These are phyloP conservation scores for Calyptomena viridis DNA, from an alignment of 2,113 vertebrate genomes.

Conservation along the genomic window DNA sequence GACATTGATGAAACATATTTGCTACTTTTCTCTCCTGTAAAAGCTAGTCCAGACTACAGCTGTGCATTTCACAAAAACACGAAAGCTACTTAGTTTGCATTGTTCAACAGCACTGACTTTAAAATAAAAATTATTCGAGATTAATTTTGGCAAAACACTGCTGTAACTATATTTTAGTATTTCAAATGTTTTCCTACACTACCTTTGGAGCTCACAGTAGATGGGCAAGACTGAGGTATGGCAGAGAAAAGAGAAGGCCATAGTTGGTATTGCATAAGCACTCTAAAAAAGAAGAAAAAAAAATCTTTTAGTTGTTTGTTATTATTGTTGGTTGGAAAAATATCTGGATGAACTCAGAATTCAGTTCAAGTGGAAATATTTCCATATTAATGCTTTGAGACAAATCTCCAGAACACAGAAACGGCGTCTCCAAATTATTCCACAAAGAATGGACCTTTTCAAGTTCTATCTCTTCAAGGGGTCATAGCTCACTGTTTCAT, in stretches of 20 bases:
- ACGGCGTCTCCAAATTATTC: background rate
- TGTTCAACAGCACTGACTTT: background rate
- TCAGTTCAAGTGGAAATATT: background rate
- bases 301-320: background rate
- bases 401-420: background rate
- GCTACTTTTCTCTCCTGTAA: background rate
- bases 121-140: background rate
- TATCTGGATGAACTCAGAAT: background rate
- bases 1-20: background rate
- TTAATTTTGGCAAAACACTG: background rate
- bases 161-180: background rate
- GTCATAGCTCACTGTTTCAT: background rate
- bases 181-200: background rate
- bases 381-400: background rate
- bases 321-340: background rate
- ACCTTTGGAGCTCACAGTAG: slow-evolving; percentile 90
- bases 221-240: slow-evolving; percentile 95
- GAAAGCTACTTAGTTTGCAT: background rate
- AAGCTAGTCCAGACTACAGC: background rate
- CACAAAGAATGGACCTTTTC: background rate
- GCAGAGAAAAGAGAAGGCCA: slow-evolving; percentile 99
- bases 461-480: background rate
- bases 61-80: background rate
- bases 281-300: slow-evolving; percentile 78
- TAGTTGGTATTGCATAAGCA: slow-evolving; percentile 90